phyloP scores from a whole-genome alignment of 2,797 vertebrate genomes.

The Fratercula arctica region DNA sequence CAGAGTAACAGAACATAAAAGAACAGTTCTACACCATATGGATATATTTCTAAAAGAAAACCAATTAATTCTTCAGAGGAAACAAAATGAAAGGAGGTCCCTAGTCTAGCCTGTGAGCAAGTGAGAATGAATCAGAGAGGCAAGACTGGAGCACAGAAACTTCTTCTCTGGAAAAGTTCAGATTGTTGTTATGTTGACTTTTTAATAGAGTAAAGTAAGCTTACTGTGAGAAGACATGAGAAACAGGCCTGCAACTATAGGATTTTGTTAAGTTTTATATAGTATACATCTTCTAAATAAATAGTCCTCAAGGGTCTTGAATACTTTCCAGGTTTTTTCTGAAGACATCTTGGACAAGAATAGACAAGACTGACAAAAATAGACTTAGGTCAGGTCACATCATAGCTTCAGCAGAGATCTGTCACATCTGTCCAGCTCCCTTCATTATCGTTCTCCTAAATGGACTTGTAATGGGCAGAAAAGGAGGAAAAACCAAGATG shows the following conservation, averaged over 20 bases:
- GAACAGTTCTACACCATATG: background rate
- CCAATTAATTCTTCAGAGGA: background rate
- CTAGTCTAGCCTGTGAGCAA: background rate
- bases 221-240: background rate
- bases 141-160: background rate
- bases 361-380: background rate
- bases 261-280: background rate
- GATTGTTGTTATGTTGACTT: background rate
- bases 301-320: background rate
- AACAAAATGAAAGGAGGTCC: background rate
- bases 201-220: background rate
- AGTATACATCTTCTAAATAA: background rate
- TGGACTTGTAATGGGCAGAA: background rate
- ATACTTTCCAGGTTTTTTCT: background rate
- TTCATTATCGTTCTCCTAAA: background rate
- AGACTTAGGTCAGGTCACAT: background rate
- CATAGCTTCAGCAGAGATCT: background rate
- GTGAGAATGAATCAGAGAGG: background rate
- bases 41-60: background rate
- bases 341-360: background rate
- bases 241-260: background rate
- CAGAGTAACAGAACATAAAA: background rate
- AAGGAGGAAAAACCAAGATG: background rate
- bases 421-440: background rate
- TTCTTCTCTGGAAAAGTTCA: background rate